A percentile compares a stretch with the other conserved stretches of the same genome.
Evolutionary conservation across 2,888 invertebrate genomes (phyloP).

Genomic region (Drosophila phalerata): DNA sequence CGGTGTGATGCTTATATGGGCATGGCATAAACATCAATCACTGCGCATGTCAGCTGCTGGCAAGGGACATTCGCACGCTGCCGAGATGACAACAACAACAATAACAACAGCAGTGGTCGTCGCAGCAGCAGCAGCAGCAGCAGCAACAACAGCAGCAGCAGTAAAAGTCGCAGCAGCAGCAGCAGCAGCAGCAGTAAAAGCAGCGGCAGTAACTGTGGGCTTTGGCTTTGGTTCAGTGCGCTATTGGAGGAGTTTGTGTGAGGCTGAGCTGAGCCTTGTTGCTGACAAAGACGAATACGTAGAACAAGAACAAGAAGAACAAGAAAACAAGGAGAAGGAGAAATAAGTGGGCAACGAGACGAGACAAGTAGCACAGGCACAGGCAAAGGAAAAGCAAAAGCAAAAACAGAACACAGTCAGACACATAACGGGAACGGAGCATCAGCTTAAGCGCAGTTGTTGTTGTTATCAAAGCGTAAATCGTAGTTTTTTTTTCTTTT

Average conservation of each 20-base stretch:
- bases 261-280: slow-evolving; percentile 64
- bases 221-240: slow-evolving; percentile 61
- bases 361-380: slow-evolving; percentile 29
- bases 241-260: slow-evolving; percentile 66
- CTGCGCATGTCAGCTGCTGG: slow-evolving; percentile 61
- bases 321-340: neutral
- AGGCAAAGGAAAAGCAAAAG: slow-evolving; percentile 10
- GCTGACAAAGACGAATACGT: slow-evolving; percentile 16
- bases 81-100: slow-evolving; percentile 36
- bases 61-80: slow-evolving; percentile 42
- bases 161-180: slow-evolving; percentile 21
- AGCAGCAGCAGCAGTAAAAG: slow-evolving; percentile 26
- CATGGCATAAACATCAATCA: slow-evolving; percentile 60
- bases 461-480: slow-evolving; percentile 17
- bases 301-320: slow-evolving; percentile 4
- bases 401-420: slow-evolving; percentile 30
- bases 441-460: slow-evolving; percentile 15
- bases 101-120: slow-evolving; percentile 6
- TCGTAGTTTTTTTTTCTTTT: slow-evolving; percentile 11
- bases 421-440: slow-evolving; percentile 41
- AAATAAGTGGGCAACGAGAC: slow-evolving; percentile 11
- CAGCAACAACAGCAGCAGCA: slow-evolving; percentile 33
- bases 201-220: slow-evolving; percentile 34
- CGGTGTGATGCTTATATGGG: slow-evolving; percentile 24
- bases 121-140: slow-evolving; percentile 8